Evolutionary conservation across 1,140 invertebrate genomes (phyloP), one percentile per base, ranked within the genome.

Genomic region (Heterodera schachtii): DNA sequence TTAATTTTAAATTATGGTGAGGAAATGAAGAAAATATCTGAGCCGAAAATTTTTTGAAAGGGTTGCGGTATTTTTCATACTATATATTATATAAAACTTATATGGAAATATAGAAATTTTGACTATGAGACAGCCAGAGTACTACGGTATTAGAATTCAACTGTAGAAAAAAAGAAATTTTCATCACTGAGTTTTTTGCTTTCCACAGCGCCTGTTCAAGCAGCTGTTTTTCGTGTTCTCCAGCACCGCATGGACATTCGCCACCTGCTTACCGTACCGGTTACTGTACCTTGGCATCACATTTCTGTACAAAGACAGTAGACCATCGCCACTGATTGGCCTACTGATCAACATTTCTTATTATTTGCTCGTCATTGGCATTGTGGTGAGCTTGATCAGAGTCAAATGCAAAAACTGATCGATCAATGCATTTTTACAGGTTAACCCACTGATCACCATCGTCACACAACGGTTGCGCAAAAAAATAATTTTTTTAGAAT

Each of bases 161-260:
- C 31, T 31, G 31, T 31, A 31, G 0, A 31, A 31, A 31, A 31
- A 31, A 31, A 31, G 0, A 31, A 31, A 31, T 31, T 31, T 31
- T 31, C 31, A 31, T 31, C 0, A 31, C 31, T 31, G 31, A 31
- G 31, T 31, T 31, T 31, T 31, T 31, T 31, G 0, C 31, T 31
- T 31, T 31, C 31, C 31, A 31, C 31, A 88, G 87, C 79, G 82
- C 69, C 77, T 90, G 3, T 90, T 89, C 71, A 81, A 89, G 81
- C 85, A 89, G 2, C 83, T 89, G 5, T 90, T 89, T 79, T 89
- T 89, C 85, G 71, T 89, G 3, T 89, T 89, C 77, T 85, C 85
- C 74, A 89, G 87, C 57, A 89, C 87, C 3, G 60, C 88, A 16
- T 89, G 87, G 87, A 89, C 87, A 9, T 89, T 90, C 69, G 82